These are phyloP conservation scores for Creontiades dilutus DNA, from an alignment of 2,888 invertebrate species.

Conservation along the genomic window DNA sequence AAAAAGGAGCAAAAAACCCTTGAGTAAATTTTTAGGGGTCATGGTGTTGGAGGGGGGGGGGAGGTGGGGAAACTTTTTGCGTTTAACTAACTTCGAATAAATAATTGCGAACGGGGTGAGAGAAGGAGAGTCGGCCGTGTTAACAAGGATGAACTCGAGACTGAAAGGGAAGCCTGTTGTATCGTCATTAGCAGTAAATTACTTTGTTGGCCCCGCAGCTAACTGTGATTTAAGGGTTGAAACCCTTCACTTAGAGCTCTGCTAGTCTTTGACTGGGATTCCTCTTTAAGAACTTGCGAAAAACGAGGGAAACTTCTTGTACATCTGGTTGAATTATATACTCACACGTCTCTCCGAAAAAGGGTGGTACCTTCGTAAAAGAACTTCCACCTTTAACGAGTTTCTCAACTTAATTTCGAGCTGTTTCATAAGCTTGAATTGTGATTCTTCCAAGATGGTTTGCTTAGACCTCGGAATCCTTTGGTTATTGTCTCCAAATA, in stretches of 20 bases:
- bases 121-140: slow-evolving; percentile 28
- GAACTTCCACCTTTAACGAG: not conserved
- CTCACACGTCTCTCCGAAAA: not conserved
- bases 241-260: slow-evolving; percentile 17
- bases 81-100: not conserved
- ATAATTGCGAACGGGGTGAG: not conserved
- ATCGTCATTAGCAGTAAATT: slow-evolving; percentile 61
- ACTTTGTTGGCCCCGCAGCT: slow-evolving; percentile 42
- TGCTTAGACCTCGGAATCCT: too few relatives aligned
- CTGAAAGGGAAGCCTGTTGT: slow-evolving; percentile 55
- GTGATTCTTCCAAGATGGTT: too few relatives aligned
- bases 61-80: not conserved
- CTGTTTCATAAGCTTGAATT: too few relatives aligned
- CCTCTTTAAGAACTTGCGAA: not conserved
- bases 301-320: not conserved
- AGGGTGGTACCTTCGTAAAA: not conserved
- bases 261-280: not conserved
- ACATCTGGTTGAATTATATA: not conserved
- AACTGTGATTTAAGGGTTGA: slow-evolving; percentile 37
- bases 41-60: not conserved
- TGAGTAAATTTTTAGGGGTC: too few relatives aligned
- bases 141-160: slow-evolving; percentile 62
- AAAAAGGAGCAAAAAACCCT: too few relatives aligned
- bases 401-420: too few relatives aligned
- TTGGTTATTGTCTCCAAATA: too few relatives aligned